A percentile compares a stretch with the other conserved stretches of the same genome.
Evolutionary conservation across 2,113 vertebrate genomes (phyloP).

Genomic region (Pipa parva): DNA sequence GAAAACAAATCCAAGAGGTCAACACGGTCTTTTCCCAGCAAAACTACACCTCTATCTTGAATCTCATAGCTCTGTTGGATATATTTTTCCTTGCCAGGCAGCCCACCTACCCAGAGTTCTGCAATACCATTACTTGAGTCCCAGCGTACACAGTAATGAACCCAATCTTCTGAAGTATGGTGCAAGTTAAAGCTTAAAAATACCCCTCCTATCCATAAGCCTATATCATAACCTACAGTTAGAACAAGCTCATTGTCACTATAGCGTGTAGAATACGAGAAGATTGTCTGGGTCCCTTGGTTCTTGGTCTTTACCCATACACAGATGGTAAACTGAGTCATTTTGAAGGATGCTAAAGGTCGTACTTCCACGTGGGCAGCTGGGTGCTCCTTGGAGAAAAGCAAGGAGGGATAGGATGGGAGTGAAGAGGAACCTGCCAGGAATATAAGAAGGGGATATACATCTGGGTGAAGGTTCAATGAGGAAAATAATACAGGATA

Average conservation of each 20-base stretch:
- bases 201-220: constrained; percentile 66
- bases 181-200: constrained; percentile 64
- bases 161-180: constrained; percentile 54
- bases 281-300: constrained; percentile 52
- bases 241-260: constrained; percentile 67
- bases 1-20: constrained; percentile 63
- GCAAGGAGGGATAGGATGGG: constrained; percentile 61
- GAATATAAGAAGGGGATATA: background rate
- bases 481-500: background rate
- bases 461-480: background rate
- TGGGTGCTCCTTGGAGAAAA: constrained; percentile 59
- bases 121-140: constrained; percentile 57
- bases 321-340: constrained; percentile 69
- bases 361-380: constrained; percentile 61
- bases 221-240: constrained; percentile 57
- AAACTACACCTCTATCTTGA: constrained; percentile 53
- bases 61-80: constrained; percentile 56
- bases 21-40: constrained; percentile 72
- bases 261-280: constrained; percentile 65
- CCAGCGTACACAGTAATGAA: constrained; percentile 73
- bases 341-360: constrained; percentile 51
- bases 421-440: background rate
- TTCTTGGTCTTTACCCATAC: constrained; percentile 57
- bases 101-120: constrained; percentile 65
- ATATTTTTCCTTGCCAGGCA: constrained; percentile 52